Evolutionary conservation across 2,113 vertebrate species (phyloP).

Genomic region (Collichthys lucidus): DNA sequence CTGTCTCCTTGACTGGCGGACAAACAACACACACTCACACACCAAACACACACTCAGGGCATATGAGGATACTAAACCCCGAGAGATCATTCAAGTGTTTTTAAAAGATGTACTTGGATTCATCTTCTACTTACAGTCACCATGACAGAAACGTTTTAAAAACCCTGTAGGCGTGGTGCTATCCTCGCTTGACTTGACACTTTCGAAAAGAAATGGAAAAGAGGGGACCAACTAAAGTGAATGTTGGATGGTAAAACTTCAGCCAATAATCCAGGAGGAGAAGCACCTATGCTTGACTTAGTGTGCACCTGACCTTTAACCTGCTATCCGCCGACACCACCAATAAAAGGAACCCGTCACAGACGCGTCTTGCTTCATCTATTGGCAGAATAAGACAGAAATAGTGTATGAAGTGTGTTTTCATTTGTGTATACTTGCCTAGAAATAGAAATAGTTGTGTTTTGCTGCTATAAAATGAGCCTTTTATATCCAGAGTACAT

Average conservation of each 20-base stretch:
- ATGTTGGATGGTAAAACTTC: background rate
- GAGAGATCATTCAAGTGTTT: background rate
- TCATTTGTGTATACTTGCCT: no score
- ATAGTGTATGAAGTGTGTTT: no score
- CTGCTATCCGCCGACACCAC: background rate
- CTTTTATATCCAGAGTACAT: no score
- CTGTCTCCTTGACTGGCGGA: conserved; percentile 4
- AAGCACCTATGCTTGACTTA: background rate
- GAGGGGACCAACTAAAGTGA: background rate
- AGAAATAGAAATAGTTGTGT: no score
- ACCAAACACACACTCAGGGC: background rate
- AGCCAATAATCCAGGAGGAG: background rate
- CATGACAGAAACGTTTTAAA: conserved; percentile 13
- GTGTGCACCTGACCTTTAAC: background rate
- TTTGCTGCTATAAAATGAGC: no score
- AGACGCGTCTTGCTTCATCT: no score
- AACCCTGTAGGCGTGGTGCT: background rate
- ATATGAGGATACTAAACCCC: background rate
- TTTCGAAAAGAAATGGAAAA: background rate
- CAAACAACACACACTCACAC: background rate
- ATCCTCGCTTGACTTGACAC: conserved; percentile 13
- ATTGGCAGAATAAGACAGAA: no score
- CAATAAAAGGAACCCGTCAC: no score
- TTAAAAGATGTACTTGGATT: conserved; percentile 1
- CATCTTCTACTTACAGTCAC: background rate